Percentiles rank a stretch among this genome's conserved stretches.
These are phyloP conservation scores for Mayetiola destructor DNA, from an alignment of 2,888 invertebrate genomes.

Conservation along the genomic window DNA sequence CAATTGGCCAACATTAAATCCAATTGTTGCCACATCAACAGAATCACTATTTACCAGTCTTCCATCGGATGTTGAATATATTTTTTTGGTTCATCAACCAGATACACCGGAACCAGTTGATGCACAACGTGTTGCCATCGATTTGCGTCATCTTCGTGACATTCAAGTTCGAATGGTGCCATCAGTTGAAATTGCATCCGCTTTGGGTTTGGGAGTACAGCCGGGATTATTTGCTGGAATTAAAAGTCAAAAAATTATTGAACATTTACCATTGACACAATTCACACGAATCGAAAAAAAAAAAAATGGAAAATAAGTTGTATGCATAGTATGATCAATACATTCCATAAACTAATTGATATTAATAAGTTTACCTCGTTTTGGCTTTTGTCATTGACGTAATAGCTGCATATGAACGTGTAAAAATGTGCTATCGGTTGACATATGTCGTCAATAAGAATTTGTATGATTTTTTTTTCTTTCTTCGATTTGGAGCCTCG, in stretches of 20 bases:
- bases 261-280: background rate
- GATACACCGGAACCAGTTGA: conserved; percentile 38
- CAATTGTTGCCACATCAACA: conserved; percentile 39
- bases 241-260: background rate
- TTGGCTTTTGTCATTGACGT: background rate
- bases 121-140: conserved; percentile 53
- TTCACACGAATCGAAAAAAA: background rate
- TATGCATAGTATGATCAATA: background rate
- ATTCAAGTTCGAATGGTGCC: conserved; percentile 44
- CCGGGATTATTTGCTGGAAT: background rate
- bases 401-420: no score
- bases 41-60: conserved; percentile 40
- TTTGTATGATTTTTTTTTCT: no score
- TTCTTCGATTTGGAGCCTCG: no score
- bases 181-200: conserved; percentile 24
- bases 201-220: background rate
- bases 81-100: conserved; percentile 49
- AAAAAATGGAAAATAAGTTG: background rate
- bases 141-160: conserved; percentile 41
- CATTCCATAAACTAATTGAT: background rate
- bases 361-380: background rate
- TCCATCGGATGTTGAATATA: conserved; percentile 38
- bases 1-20: conserved; percentile 50
- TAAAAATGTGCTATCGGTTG: no score
- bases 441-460: no score